Evolutionary conservation across 2,113 vertebrate species (phyloP).

Genomic region (Brienomyrus brachyistius): DNA sequence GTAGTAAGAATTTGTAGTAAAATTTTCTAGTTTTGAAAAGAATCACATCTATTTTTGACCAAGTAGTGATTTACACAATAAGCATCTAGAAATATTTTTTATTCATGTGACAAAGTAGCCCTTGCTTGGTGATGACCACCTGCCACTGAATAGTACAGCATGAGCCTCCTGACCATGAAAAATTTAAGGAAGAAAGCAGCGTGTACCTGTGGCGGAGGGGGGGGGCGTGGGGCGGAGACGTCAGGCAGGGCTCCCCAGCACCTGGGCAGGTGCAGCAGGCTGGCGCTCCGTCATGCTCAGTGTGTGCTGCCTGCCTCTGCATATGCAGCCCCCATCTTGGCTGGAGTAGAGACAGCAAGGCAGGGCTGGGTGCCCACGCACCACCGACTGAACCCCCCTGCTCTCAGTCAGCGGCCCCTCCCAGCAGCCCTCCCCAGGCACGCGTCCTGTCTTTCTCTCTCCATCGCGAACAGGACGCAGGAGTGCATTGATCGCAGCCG

Average conservation of each 20-base stretch:
- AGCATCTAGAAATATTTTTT: background rate
- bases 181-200: background rate
- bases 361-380: conserved; percentile 47
- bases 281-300: conserved; percentile 41
- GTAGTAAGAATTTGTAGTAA: background rate
- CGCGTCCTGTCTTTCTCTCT: conserved; percentile 21
- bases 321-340: background rate
- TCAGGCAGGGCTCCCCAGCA: background rate
- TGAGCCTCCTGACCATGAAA: background rate
- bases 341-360: background rate
- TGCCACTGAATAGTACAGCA: background rate
- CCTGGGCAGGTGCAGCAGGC: conserved; percentile 28
- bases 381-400: conserved; percentile 38
- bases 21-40: background rate
- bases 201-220: background rate
- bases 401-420: background rate
- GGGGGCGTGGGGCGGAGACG: background rate
- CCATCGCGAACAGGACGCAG: conserved; percentile 51
- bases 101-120: background rate
- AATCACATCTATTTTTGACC: background rate
- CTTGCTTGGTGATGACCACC: background rate
- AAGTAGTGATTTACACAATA: background rate
- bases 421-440: background rate
- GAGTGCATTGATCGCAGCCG: conserved; percentile 55
- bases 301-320: background rate